Evolutionary conservation across 2,888 invertebrate species (phyloP), one percentile per base, ranked within the genome.

Genomic region (Trichopria drosophilae): DNA sequence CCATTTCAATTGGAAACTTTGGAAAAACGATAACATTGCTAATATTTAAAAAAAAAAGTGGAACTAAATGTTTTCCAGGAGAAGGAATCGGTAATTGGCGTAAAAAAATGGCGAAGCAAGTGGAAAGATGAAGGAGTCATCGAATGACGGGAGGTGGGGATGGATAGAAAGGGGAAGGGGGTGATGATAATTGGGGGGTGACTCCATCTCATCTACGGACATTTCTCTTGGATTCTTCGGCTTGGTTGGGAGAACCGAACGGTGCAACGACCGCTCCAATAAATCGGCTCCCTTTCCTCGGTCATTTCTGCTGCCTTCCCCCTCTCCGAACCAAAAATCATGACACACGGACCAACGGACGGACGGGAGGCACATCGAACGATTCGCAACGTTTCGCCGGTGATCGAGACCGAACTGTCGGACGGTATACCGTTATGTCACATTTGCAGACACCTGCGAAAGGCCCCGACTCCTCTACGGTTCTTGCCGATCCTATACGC

Each of bases 341-440:
- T 24, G 35, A 37, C 35, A 36, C 26, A 48, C n/a, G n/a, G n/a
- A n/a, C n/a, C n/a, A n/a, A n/a, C n/a, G 36, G 10, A 35, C 34
- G 32, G 9, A 10, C 18, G 29, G 32, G 35, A 9, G 16, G 39
- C 35, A 39, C 39, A 39, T 39, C 12, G 23, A 36, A 10, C 10
- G 41, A 41, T 32, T 50, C 43, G 43, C 31, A 39, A 26, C n/a
- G n/a, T n/a, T n/a, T 22, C 34, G 12, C n/a, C 24, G 26, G 23
- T 16, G 44, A 35, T 20, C 13, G 29, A 32, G 32, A n/a, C n/a
- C 63, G 63, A 63, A 66, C 66, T 62, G 60, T 52, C 59, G 63
- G n/a, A n/a, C n/a, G n/a, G n/a, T n/a, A 69, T 73, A 69, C 75
- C 75, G 75, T 74, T 75, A 74, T 73, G 73, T 75, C 74, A 75